Evolutionary conservation across 2,888 invertebrate genomes (phyloP).

Genomic region (Litoditis marina): DNA sequence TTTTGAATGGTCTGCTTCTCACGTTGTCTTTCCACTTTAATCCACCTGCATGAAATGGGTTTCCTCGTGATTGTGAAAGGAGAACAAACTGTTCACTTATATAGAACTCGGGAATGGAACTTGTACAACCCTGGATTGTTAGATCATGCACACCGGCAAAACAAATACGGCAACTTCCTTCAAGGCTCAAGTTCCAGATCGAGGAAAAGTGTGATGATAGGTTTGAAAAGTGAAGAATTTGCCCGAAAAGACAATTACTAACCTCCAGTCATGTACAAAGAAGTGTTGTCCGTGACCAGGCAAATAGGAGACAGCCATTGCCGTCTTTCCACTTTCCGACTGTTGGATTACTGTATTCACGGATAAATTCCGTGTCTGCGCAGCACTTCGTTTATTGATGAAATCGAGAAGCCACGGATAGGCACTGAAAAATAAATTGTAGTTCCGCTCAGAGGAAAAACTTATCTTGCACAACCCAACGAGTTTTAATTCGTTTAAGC

Average conservation of each 20-base stretch:
- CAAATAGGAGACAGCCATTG: slow-evolving; percentile 43
- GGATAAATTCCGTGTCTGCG: slow-evolving; percentile 45
- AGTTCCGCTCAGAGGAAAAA: no score
- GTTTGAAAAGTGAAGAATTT: no score
- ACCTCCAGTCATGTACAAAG: slow-evolving; percentile 48
- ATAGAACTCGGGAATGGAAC: no score
- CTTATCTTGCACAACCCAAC: neutral
- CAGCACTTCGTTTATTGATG: slow-evolving; percentile 51
- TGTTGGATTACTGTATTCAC: slow-evolving; percentile 42
- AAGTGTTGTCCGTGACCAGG: slow-evolving; percentile 58
- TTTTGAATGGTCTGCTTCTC: slow-evolving; percentile 55
- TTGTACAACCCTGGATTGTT: no score
- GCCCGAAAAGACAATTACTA: neutral
- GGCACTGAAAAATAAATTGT: slow-evolving; percentile 45
- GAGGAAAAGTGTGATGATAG: no score
- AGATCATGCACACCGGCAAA: no score
- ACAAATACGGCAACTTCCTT: no score
- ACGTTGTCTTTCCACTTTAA: slow-evolving; percentile 52
- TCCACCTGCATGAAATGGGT: slow-evolving; percentile 27
- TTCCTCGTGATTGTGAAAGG: neutral
- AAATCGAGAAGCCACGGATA: slow-evolving; percentile 59
- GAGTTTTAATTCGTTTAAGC: neutral
- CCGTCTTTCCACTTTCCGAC: slow-evolving; percentile 53
- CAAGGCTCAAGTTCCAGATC: no score
- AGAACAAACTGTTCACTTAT: neutral